Evolutionary conservation across 2,113 vertebrate species (phyloP).

Genomic region (Nycticryphes semicollaris): DNA sequence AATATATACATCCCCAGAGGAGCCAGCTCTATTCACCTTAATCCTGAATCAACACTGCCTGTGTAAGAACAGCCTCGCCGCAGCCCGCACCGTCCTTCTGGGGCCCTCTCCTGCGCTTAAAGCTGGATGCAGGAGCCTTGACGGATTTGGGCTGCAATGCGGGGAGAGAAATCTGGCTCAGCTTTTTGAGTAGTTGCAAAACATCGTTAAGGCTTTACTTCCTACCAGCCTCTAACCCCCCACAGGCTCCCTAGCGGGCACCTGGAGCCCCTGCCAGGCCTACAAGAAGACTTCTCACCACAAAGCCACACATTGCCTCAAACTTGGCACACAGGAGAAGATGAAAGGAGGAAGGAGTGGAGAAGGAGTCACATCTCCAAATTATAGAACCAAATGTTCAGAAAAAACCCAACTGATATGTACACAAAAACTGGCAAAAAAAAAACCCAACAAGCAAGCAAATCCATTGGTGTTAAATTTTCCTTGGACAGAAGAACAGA

Average conservation of each 20-base stretch:
- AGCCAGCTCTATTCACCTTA: slow-evolving; percentile 32
- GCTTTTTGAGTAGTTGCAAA: neutral
- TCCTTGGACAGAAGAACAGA: neutral
- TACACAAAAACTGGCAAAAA: neutral
- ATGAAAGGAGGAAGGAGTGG: neutral
- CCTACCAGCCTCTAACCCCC: neutral
- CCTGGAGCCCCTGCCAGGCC: accelerated
- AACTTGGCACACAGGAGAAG: accelerated
- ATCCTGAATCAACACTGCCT: slow-evolving; percentile 32
- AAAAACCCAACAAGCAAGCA: no score
- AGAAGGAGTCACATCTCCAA: neutral
- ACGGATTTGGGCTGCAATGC: neutral
- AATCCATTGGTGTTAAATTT: neutral
- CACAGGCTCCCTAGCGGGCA: accelerated
- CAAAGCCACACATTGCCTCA: accelerated
- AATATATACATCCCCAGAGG: neutral
- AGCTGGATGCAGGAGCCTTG: neutral
- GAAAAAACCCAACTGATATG: neutral
- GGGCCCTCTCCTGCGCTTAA: neutral
- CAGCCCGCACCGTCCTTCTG: neutral
- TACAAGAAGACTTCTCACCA: accelerated
- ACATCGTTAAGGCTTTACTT: neutral
- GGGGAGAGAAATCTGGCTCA: neutral
- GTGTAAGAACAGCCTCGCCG: neutral
- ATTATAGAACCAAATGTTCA: neutral